phyloP scores from a whole-genome alignment of 2,888 invertebrate genomes.

The Melanchra persicariae region DNA sequence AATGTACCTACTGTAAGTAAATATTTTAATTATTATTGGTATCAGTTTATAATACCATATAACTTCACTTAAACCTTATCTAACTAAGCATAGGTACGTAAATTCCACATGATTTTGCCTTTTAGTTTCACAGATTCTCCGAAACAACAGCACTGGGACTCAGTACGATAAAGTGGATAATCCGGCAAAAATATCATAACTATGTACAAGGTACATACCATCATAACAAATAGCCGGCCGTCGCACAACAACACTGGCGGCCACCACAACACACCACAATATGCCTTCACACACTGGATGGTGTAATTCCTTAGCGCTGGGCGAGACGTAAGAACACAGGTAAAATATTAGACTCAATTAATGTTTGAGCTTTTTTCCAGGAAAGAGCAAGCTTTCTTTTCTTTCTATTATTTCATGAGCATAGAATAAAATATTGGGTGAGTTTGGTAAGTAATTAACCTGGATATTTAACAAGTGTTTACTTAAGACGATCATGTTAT shows the following conservation, averaged over 20 bases:
- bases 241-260: conserved; percentile 8
- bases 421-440: too few relatives aligned
- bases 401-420: too few relatives aligned
- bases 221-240: conserved; percentile 1
- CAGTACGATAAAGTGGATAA: neutral
- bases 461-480: neutral
- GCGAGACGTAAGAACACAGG: neutral
- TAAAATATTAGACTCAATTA: conserved; percentile 3
- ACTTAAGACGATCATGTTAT: neutral
- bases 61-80: neutral
- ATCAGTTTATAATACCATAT: neutral
- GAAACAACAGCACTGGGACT: neutral
- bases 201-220: conserved; percentile 4
- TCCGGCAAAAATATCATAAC: neutral
- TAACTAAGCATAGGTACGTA: neutral
- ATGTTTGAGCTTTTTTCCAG: neutral
- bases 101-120: too few relatives aligned
- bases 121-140: neutral
- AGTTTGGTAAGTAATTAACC: too few relatives aligned
- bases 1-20: neutral
- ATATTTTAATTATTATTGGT: neutral
- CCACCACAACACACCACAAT: conserved; percentile 22
- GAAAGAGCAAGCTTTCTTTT: neutral
- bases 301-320: conserved; percentile 11
- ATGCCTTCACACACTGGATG: neutral